Evolutionary conservation across 2,113 vertebrate genomes (phyloP).

Genomic region (Pteruthius melanotis): DNA sequence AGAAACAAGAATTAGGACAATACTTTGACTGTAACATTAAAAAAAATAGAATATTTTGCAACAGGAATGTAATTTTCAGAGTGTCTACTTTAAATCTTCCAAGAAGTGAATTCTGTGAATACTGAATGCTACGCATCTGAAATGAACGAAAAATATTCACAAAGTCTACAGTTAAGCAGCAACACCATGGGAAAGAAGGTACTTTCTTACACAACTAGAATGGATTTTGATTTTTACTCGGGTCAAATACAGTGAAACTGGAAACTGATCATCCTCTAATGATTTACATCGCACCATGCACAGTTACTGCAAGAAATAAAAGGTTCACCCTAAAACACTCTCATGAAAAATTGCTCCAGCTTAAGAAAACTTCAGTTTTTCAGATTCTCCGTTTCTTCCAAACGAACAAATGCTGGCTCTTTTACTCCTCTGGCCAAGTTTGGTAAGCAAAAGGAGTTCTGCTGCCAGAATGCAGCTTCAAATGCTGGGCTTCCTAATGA

Average conservation of each 20-base stretch:
- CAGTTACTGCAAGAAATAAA: not conserved
- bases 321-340: not conserved
- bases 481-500: slow-evolving; percentile 19
- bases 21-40: not conserved
- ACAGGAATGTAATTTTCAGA: not conserved
- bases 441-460: not conserved
- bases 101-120: not conserved
- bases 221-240: not conserved
- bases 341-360: not conserved
- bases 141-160: not conserved
- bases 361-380: not conserved
- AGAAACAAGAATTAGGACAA: not conserved
- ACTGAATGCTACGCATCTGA: not conserved
- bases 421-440: not conserved
- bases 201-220: not conserved
- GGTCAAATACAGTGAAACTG: not conserved
- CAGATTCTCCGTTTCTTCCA: not conserved
- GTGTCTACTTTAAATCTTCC: not conserved
- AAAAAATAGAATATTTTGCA: not conserved
- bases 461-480: not conserved
- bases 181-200: not conserved
- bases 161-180: not conserved
- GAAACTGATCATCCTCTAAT: not conserved
- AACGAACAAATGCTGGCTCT: not conserved
- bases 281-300: not conserved